These are phyloP conservation scores for Acestrorhynchus altus DNA, from an alignment of 2,797 vertebrate species.

Conservation along the genomic window DNA sequence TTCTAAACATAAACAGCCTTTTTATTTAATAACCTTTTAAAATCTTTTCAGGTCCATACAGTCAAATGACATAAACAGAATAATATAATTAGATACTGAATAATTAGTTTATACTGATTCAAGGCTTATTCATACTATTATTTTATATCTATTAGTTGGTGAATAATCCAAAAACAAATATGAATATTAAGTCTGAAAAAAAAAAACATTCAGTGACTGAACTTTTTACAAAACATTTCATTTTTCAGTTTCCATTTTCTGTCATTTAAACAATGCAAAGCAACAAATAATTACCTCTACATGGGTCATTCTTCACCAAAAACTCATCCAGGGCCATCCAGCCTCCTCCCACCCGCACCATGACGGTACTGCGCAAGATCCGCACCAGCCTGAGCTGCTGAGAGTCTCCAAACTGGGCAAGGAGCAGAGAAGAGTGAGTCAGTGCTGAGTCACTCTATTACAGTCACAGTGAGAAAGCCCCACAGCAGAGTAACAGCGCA, in stretches of 20 bases:
- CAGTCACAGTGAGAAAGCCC: conserved; percentile 3
- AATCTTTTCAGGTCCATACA: too few relatives aligned
- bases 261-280: not conserved
- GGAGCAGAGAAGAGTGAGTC: conserved; percentile 32
- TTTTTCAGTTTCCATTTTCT: not conserved
- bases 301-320: conserved; percentile 98
- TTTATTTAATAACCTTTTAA: not conserved
- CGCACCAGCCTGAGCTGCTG: conserved; percentile 97
- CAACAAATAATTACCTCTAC: conserved; percentile 84
- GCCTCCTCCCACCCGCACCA: conserved; percentile 98
- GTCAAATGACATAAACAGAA: too few relatives aligned
- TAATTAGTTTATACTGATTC: too few relatives aligned
- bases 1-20: not conserved
- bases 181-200: not conserved
- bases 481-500: conserved; percentile 60
- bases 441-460: not conserved
- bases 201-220: not conserved
- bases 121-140: too few relatives aligned
- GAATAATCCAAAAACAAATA: too few relatives aligned
- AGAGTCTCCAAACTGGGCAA: conserved; percentile 93
- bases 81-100: too few relatives aligned
- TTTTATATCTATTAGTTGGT: too few relatives aligned
- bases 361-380: conserved; percentile 96
- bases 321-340: conserved; percentile 99
- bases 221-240: not conserved